Percentiles rank a stretch among this genome's conserved stretches.
Evolutionary conservation across 2,888 invertebrate genomes (phyloP).

Genomic region (Thelaira solivaga): DNA sequence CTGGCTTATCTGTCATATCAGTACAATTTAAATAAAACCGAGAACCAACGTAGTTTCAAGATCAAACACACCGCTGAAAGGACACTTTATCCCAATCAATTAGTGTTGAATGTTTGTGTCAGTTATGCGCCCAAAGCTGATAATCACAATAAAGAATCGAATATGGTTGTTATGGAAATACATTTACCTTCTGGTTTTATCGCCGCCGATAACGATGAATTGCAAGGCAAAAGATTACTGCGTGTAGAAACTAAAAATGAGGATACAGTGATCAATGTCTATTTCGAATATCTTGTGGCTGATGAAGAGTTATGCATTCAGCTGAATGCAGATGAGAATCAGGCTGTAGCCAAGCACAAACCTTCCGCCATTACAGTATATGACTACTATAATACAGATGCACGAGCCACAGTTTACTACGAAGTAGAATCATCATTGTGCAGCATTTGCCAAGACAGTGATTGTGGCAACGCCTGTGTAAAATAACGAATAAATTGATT

Average conservation of each 20-base stretch:
- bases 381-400: slow-evolving; percentile 93
- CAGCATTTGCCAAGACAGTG: too few species aligned
- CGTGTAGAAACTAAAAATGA: slow-evolving; percentile 10
- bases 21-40: neutral
- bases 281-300: neutral
- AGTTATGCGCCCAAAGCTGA: neutral
- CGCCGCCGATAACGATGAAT: slow-evolving; percentile 75
- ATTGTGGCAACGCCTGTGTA: too few species aligned
- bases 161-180: slow-evolving; percentile 91
- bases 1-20: slow-evolving; percentile 7
- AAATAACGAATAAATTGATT: too few species aligned
- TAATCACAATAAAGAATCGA: slow-evolving; percentile 73
- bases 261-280: neutral
- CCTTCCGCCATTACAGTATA: slow-evolving; percentile 90
- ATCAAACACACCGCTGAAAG: neutral
- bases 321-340: slow-evolving; percentile 87
- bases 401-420: too few species aligned
- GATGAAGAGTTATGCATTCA: slow-evolving; percentile 82
- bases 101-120: slow-evolving; percentile 21
- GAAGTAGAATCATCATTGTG: too few species aligned
- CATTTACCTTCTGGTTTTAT: slow-evolving; percentile 90
- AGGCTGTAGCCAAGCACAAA: slow-evolving; percentile 90
- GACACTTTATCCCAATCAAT: neutral
- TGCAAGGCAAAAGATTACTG: neutral
- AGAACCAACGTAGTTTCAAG: neutral